Evolutionary conservation across 2,113 vertebrate species (phyloP), one percentile per base, ranked within the genome.

Genomic region (Todiramphus saurophagus): DNA sequence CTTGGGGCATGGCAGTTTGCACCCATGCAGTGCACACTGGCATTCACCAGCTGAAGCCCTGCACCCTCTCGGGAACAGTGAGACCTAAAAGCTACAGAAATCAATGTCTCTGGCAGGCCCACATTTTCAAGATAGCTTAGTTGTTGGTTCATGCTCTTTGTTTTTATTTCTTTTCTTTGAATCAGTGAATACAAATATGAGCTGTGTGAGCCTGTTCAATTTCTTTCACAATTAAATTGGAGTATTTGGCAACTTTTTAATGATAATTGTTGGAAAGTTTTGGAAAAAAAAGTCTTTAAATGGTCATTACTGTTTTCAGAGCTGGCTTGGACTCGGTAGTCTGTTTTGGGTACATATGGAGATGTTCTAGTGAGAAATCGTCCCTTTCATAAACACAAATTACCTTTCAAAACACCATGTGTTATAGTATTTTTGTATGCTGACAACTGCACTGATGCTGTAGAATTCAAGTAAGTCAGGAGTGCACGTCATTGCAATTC

Each of bases 61-160:
- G 30, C 46, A 7, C 7, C 0, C 35, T 60, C 25, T 19, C 55
- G 33, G 43, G 31, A 24, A 1, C 51, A 4, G 18, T 0, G 28
- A 30, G 28, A 62, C n/a, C 33, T 19, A n/a, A 83, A 59, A 87
- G 41, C 51, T 35, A 0, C 0, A 1, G 48, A 55, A 56, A 31
- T 17, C n/a, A 28, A 28, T 51, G n/a, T 8, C 48, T 68, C 28
- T 48, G 70, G 13, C 55, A 85, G 43, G n/a, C 41, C 24, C 31
- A 8, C 5, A 1, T 56, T 88, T 83, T 81, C 39, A n/a, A 48
- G 15, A 9, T 5, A 30, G 31, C 64, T 81, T 41, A 53, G 31
- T 14, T 60, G 41, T 39, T 63, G 23, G 20, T 78, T 92, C 11
- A 5, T 41, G 33, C 51, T 37, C 39, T 77, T 30, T 25, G 19